Evolutionary conservation across 2,888 invertebrate species (phyloP).

Genomic region (Falcaria lacertinaria): DNA sequence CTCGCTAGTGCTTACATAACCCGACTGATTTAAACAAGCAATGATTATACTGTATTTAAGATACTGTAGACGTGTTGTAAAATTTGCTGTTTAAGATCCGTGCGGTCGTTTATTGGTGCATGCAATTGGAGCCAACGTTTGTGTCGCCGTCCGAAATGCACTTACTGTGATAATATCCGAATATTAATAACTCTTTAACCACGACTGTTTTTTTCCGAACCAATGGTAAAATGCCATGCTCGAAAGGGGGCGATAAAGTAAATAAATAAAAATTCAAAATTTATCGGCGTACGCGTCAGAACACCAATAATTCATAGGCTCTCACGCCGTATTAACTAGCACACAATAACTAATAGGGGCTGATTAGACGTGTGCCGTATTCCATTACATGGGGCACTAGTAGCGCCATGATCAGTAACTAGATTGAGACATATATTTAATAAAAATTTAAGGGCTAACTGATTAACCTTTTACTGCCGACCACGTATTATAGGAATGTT

Average conservation of each 20-base stretch:
- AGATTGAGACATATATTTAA: no score
- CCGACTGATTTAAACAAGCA: conserved; percentile 7
- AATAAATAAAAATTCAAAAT: no score
- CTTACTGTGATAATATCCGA: no score
- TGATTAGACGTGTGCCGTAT: not conserved
- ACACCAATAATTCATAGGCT: not conserved
- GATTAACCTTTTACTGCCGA: no score
- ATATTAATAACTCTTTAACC: no score
- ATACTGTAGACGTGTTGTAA: conserved; percentile 3
- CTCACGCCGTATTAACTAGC: not conserved
- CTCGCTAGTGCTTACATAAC: conserved; percentile 8
- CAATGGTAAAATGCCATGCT: no score
- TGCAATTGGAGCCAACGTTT: not conserved
- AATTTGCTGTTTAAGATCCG: not conserved
- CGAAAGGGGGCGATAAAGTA: no score
- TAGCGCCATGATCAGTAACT: not conserved
- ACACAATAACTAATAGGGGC: conserved; percentile 1
- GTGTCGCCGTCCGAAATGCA: not conserved
- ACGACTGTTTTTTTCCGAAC: no score
- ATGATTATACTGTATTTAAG: conserved; percentile 5
- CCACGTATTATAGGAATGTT: no score
- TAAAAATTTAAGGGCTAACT: no score
- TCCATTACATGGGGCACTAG: not conserved
- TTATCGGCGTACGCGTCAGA: not conserved
- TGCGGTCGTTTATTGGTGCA: not conserved